phyloP scores from a whole-genome alignment of 2,888 invertebrate species.

The Ferrisia virgata region DNA sequence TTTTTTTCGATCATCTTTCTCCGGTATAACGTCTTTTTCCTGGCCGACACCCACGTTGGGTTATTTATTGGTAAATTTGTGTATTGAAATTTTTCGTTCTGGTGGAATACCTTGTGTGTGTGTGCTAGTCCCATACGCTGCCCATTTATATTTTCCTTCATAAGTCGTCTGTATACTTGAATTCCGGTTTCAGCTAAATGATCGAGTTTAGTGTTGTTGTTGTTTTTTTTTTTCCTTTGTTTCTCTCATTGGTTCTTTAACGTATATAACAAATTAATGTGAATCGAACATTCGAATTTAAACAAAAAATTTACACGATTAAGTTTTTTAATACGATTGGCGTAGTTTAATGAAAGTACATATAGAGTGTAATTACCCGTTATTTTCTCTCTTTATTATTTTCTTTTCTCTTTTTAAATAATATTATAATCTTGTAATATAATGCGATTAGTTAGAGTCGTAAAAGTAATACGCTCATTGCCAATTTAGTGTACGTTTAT shows the following conservation, averaged over 20 bases:
- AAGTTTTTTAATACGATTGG: slow-evolving; percentile 25
- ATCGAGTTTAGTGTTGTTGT: too few relatives aligned
- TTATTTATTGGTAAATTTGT: too few relatives aligned
- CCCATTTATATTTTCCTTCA: not conserved
- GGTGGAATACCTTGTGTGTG: too few relatives aligned
- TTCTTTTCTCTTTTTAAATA: not conserved
- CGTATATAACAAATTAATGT: slow-evolving; percentile 33
- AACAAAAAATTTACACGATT: not conserved
- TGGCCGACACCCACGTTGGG: too few relatives aligned
- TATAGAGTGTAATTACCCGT: slow-evolving; percentile 22
- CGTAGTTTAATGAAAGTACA: slow-evolving; percentile 31
- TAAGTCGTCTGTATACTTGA: not conserved
- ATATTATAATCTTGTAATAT: slow-evolving; percentile 16
- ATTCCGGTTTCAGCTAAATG: not conserved
- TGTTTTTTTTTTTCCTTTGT: too few relatives aligned
- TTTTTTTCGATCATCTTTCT: not conserved
- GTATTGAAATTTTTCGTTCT: not conserved
- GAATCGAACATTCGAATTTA: slow-evolving; percentile 34
- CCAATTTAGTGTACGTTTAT: slow-evolving; percentile 31
- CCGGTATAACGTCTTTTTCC: too few relatives aligned
- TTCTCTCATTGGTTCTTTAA: not conserved
- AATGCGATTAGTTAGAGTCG: slow-evolving; percentile 26
- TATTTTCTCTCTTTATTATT: not conserved
- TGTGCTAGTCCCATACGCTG: too few relatives aligned
- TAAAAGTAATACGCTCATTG: slow-evolving; percentile 40